phyloP scores from a whole-genome alignment of 1,140 invertebrate species.

The Saccostrea cuccullata region DNA sequence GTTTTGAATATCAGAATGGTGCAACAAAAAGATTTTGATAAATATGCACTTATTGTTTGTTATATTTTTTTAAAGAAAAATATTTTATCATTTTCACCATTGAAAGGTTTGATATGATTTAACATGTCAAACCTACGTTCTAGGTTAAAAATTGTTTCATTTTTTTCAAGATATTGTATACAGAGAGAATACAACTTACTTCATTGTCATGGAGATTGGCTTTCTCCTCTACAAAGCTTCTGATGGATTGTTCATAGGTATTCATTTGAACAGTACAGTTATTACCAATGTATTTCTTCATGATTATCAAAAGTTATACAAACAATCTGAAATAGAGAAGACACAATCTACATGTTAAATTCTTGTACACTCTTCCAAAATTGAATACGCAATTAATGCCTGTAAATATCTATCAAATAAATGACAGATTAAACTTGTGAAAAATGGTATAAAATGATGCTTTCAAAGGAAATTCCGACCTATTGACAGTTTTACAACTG shows the following conservation, averaged over 20 bases:
- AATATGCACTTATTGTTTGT: too few relatives aligned
- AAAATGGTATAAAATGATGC: background rate
- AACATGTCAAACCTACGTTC: too few relatives aligned
- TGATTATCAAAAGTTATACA: slow-evolving; percentile 68
- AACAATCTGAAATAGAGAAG: slow-evolving; percentile 71
- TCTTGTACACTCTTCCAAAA: background rate
- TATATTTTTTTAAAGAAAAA: too few relatives aligned
- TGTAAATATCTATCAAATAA: background rate
- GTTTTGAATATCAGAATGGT: too few relatives aligned
- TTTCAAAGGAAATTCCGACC: too few relatives aligned
- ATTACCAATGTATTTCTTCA: slow-evolving; percentile 67
- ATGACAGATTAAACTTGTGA: background rate
- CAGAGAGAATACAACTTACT: slow-evolving; percentile 50
- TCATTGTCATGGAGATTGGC: slow-evolving; percentile 55
- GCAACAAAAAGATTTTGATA: too few relatives aligned
- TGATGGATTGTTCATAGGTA: slow-evolving; percentile 58
- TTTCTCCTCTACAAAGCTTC: slow-evolving; percentile 59
- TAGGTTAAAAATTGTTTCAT: too few relatives aligned
- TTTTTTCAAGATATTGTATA: too few relatives aligned
- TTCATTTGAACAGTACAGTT: slow-evolving; percentile 62
- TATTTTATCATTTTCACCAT: too few relatives aligned
- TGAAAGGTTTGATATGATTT: too few relatives aligned
- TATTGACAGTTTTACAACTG: too few relatives aligned
- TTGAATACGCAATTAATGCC: background rate
- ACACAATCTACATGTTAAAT: background rate